phyloP scores from a whole-genome alignment of 2,113 vertebrate genomes.

The Gopherus flavomarginatus region DNA sequence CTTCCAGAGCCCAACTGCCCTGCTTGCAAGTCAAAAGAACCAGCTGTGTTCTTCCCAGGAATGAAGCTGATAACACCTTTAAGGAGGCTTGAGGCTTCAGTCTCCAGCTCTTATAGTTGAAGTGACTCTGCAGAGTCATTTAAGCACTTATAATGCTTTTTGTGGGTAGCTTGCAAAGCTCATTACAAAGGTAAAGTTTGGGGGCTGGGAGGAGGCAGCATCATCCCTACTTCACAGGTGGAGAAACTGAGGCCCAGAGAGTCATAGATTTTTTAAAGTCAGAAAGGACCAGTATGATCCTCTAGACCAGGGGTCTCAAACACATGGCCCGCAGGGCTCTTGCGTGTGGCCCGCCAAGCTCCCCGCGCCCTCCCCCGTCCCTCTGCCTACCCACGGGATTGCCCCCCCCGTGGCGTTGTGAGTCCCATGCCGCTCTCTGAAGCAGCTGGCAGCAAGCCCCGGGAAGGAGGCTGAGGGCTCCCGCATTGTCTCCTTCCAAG shows the following conservation, averaged over 20 bases:
- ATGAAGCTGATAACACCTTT: background rate
- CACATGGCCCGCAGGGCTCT: too few species aligned
- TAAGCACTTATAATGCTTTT: background rate
- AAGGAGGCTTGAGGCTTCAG: background rate
- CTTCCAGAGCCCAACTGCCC: background rate
- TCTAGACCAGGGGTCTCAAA: background rate
- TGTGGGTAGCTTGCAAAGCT: background rate
- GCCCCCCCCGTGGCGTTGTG: too few species aligned
- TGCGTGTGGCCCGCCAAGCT: too few species aligned
- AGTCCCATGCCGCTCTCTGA: too few species aligned
- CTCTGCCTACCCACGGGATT: too few species aligned
- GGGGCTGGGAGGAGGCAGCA: background rate
- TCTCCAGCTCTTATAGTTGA: background rate
- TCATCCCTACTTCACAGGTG: background rate
- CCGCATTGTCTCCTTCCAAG: too few species aligned
- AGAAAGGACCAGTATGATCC: background rate
- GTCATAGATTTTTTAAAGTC: background rate
- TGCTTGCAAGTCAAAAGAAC: background rate
- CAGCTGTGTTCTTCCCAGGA: background rate
- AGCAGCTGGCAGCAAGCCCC: too few species aligned
- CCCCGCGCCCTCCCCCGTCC: too few species aligned
- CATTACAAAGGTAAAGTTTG: background rate
- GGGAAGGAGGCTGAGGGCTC: too few species aligned
- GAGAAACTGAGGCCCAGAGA: background rate
- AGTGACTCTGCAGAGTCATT: background rate